Conservation (phyloP, 2,113 vertebrate species). For the Scopus umbretta region DNA sequence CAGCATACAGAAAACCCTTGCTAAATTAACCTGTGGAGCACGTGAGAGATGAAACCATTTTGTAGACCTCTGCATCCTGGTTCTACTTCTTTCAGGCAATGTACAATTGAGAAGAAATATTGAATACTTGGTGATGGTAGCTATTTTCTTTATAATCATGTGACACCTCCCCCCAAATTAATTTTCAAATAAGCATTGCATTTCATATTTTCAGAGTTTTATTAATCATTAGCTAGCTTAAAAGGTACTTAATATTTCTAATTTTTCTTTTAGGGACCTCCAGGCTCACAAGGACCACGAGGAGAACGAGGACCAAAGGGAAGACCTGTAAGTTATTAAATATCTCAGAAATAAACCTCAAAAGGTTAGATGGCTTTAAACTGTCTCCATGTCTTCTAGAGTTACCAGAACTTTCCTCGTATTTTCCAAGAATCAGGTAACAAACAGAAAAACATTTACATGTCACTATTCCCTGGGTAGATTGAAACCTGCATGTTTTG, state of each 20-base stretch:
- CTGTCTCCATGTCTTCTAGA: background rate
- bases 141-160: background rate
- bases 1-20: background rate
- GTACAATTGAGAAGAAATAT: background rate
- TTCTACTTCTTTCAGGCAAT: background rate
- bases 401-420: background rate
- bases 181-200: background rate
- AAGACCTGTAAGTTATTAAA: slow-evolving; percentile 80
- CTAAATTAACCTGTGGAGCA: background rate
- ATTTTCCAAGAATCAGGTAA: background rate
- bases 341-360: background rate
- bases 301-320: slow-evolving; percentile 90
- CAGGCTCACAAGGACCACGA: slow-evolving; percentile 87
- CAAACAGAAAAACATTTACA: background rate
- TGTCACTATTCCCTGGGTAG: background rate
- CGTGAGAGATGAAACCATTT: background rate
- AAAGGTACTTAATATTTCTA: background rate
- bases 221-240: background rate
- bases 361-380: background rate
- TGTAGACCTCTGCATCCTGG: background rate
- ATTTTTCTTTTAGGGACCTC: slow-evolving; percentile 82
- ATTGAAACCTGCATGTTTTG: background rate
- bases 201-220: background rate
- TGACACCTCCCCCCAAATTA: background rate
- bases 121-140: background rate